Evolutionary conservation across 2,797 vertebrate genomes (phyloP).

Genomic region (Danio kyathit): DNA sequence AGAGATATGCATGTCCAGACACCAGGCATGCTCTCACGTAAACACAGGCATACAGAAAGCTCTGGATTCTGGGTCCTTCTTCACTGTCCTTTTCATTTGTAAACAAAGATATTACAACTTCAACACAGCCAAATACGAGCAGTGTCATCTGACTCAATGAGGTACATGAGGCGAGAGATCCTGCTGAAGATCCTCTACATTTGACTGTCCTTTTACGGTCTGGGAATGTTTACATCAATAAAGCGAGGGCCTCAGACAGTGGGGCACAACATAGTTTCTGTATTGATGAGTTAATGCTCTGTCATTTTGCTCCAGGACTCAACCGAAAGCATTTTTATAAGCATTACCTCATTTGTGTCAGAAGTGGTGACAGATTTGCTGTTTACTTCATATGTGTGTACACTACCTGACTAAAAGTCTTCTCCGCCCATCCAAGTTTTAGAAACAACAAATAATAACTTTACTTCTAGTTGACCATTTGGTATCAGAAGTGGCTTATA

Average conservation of each 20-base stretch:
- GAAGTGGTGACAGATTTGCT: slow-evolving; percentile 38
- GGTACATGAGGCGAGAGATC: slow-evolving; percentile 1
- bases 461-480: too few species aligned
- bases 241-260: neutral
- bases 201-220: slow-evolving; percentile 13
- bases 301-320: slow-evolving; percentile 18
- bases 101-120: slow-evolving; percentile 15
- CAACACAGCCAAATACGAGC: slow-evolving; percentile 9
- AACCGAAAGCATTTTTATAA: neutral
- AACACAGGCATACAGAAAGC: neutral
- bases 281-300: slow-evolving; percentile 1
- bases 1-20: neutral
- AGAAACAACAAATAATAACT: too few species aligned
- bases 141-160: neutral
- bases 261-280: neutral
- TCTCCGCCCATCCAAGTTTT: too few species aligned
- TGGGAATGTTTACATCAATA: slow-evolving; percentile 19
- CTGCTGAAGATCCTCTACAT: neutral
- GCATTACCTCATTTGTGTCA: slow-evolving; percentile 42
- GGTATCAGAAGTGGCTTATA: too few species aligned
- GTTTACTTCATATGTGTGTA: neutral
- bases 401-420: too few species aligned
- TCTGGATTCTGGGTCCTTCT: neutral
- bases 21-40: neutral
- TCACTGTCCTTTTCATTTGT: neutral